These are phyloP conservation scores for Atherinomorus stipes DNA, from an alignment of 2,113 vertebrate species.

Conservation along the genomic window DNA sequence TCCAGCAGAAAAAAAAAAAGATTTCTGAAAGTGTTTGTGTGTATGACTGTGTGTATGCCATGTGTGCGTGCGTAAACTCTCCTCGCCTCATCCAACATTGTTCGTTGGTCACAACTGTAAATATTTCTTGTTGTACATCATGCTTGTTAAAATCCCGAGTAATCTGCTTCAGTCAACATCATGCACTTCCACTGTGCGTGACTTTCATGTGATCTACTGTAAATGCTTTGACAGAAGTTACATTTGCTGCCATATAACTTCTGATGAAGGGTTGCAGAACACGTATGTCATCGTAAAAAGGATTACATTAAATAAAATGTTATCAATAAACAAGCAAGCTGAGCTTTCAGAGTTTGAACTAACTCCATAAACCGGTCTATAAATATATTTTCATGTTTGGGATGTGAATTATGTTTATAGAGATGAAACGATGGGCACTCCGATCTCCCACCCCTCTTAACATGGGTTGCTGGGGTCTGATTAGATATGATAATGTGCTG, in stretches of 20 bases:
- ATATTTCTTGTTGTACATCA: conserved; percentile 49
- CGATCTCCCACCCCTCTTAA: conserved; percentile 64
- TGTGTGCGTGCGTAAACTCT: not conserved
- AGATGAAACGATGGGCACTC: conserved; percentile 54
- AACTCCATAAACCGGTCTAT: conserved; percentile 72
- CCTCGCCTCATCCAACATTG: conserved; percentile 22
- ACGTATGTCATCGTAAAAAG: conserved; percentile 78
- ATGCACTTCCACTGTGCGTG: conserved; percentile 65
- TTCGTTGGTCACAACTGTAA: conserved; percentile 56
- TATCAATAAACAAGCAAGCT: conserved; percentile 70
- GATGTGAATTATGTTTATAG: conserved; percentile 74
- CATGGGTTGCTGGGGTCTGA: conserved; percentile 76
- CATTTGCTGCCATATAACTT: conserved; percentile 64
- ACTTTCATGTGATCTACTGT: conserved; percentile 66
- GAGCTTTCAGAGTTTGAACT: conserved; percentile 68
- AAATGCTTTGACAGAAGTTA: conserved; percentile 68
- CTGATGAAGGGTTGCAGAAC: conserved; percentile 68
- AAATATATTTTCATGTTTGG: conserved; percentile 70
- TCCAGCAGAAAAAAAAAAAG: conserved; percentile 22
- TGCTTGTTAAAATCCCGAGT: conserved; percentile 39
- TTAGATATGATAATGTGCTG: conserved; percentile 84
- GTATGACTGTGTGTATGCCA: not conserved
- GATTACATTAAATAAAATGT: conserved; percentile 84
- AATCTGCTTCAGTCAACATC: conserved; percentile 51
- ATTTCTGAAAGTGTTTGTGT: conserved; percentile 25